Evolutionary conservation across 2,113 vertebrate species (phyloP), one percentile per base, ranked within the genome.

Genomic region (Cephalopterus ornatus): DNA sequence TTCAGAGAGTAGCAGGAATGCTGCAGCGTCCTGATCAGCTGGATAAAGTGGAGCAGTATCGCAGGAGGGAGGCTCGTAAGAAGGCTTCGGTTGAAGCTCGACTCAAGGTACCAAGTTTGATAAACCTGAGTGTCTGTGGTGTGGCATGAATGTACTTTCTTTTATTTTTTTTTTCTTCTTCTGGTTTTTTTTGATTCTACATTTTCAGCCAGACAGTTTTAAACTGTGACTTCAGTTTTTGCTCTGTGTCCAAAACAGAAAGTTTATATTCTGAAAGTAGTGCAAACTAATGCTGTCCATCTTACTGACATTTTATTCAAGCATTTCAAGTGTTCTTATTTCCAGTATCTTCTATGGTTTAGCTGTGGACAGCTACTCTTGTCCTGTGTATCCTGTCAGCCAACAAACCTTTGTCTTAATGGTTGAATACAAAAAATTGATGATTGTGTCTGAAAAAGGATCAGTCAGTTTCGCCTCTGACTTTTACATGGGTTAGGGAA

Each of bases 21-120:
- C 98, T 99, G 42, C 99, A 99, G 96, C 98, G 99, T 11, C 99
- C 99, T 1, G 99, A 99, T 95, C 99, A 99, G 94, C 98, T 99
- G 97, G 99, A 99, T 97, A 99, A 99, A 92, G 99, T 99, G 93
- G 99, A 99, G 77, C 99, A 99, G 93, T 99, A 99, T 88, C 98
- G 99, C 53, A 97, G 99, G 35, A 98, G 99, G 89, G 99, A 99
- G 95, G 99, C 99, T 12, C 98, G 99, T 10, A 99, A 99, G 87
- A 99, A 99, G 95, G 99, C 99, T 8, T 99, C 99, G 0, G 99
- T 99, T 89, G 99, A 99, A 97, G 99, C 99, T 75, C 97, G 99
- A 16, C 97, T 99, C 49, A 99, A 99, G 98, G 99, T 99, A 97
- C 49, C 22, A 41, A 58, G 27, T 22, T 33, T 46, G 35, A 63